Base-by-base conservation (phyloP, 1,140 invertebrate species). In the Ruditapes philippinarum region DNA sequence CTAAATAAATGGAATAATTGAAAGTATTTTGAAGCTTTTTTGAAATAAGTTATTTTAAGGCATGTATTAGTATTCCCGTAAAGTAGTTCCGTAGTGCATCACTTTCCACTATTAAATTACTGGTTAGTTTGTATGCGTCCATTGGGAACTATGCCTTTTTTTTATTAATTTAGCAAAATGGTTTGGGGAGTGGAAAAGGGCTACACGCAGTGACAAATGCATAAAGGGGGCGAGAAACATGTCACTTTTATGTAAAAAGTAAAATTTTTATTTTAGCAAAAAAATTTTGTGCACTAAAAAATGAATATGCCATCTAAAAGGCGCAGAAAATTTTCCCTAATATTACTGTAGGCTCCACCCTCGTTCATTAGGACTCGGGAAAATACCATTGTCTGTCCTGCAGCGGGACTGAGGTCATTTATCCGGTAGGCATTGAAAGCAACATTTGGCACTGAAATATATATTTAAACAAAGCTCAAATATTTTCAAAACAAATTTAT, bases 361-460 rank as follows among this genome's bases (percentile, higher is more conserved):
- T 42, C 73, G 33, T 76, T 76, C 9, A 76, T 3, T 2, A 76
- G 5, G 33, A 76, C 33, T 42, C 22, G 28, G 28, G 73, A n/a
- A 76, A 76, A 76, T 28, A 49, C 33, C 57, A 62, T 62, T 11
- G 57, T 62, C 25, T 62, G 57, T 11, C 57, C 57, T n/a, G 57
- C 25, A 7, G 57, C 57, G 9, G 57, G 57, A 28, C 57, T 62
- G n/a, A 28, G 3, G 25, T 62, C 57, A 1, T 19, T 5, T 25
- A 62, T 9, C 7, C n/a, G 14, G 57, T 62, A 62, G 14, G 57
- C 57, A 25, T 62, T 62, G 28, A 62, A 62, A 28, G n/a, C 57
- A 7, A 62, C 57, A 28, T 28, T 62, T 4, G 57, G 57, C 19
- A 28, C 57, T 62, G 57, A 28, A 62, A 62, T 28, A 45, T 45